Base-by-base conservation (phyloP, 2,888 invertebrate species). In the Drosophila buzzatii region DNA sequence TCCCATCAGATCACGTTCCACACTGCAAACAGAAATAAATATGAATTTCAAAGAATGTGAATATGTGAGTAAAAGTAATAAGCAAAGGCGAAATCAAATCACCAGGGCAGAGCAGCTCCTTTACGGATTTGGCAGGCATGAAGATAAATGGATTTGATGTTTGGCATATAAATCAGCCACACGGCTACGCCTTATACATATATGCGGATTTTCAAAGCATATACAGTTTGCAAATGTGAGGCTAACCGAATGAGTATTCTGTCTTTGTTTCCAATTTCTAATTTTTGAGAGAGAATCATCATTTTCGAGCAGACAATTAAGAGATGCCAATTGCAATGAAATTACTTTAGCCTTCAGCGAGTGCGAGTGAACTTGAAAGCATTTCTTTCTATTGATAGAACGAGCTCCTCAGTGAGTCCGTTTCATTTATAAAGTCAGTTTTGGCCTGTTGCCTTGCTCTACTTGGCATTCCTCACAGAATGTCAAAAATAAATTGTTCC, bases 1-100 rank as follows among this genome's bases (percentile, higher is more conserved):
- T 39, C 94, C 93, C 90, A 95, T 94, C 81, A 96, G 94, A 93
- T 96, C 96, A 81, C 96, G 94, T 91, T 96, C 96, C 92, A 95
- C 92, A 76, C 96, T 93, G 81, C 18, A 85, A 90, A 67, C 31
- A 78, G 35, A 20, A 27, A 56, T 31, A 53, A 27, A 47, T 27
- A 59, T 23, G 41, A 14, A 56, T 47, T 41, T 58, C 63, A 23
- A 53, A 23, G 35, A 10, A 39, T 39, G 23, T 16, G 52, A 20
- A 31, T 35, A 10, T 67, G 59, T 56, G 16, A 42, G 47, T 57
- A 47, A 35, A 35, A 45, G 53, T 33, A 56, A 37, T 45, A 45
- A 42, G 64, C 65, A 47, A 70, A 57, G 83, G 71, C n/a, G 52
- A 69, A 85, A 69, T 68, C 70, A 80, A 89, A 85, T 74, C 73